phyloP scores from a whole-genome alignment of 2,797 vertebrate genomes.

The Lophius americanus region DNA sequence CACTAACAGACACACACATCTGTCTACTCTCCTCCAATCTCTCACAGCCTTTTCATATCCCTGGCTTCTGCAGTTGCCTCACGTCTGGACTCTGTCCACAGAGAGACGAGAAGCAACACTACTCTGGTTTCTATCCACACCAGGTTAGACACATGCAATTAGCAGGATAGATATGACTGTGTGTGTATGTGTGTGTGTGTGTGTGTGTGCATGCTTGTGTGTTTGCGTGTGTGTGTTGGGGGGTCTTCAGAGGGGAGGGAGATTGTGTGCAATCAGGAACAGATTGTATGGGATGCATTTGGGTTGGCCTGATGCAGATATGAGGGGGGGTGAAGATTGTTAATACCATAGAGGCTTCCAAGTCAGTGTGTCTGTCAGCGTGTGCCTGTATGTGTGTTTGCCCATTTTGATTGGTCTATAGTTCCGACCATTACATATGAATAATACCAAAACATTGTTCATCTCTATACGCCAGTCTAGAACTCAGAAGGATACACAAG shows the following conservation, averaged over 20 bases:
- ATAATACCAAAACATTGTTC: conserved; percentile 17
- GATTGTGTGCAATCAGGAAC: conserved; percentile 63
- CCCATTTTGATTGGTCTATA: conserved; percentile 19
- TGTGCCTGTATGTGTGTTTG: conserved; percentile 4
- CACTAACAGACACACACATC: conserved; percentile 25
- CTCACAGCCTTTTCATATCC: conserved; percentile 64
- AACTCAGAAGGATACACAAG: conserved; percentile 8
- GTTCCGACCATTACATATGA: conserved; percentile 1
- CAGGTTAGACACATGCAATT: conserved; percentile 72
- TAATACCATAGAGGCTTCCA: conserved; percentile 31
- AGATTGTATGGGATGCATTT: conserved; percentile 65
- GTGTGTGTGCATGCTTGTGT: background rate
- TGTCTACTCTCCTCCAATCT: conserved; percentile 55
- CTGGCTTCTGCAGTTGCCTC: conserved; percentile 66
- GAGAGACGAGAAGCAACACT: conserved; percentile 53
- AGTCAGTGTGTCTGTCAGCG: conserved; percentile 7
- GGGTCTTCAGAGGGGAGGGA: conserved; percentile 3
- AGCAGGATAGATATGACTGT: conserved; percentile 63
- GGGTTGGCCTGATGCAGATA: conserved; percentile 49
- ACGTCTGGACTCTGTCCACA: conserved; percentile 70
- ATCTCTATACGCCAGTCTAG: background rate
- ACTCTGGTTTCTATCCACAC: conserved; percentile 68
- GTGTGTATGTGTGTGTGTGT: conserved; percentile 29
- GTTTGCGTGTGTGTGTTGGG: conserved; percentile 5
- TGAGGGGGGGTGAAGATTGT: conserved; percentile 28